Percentiles rank a stretch among this genome's conserved stretches.
These are phyloP conservation scores for Rutilus rutilus DNA, from an alignment of 2,113 vertebrate species.

Conservation along the genomic window DNA sequence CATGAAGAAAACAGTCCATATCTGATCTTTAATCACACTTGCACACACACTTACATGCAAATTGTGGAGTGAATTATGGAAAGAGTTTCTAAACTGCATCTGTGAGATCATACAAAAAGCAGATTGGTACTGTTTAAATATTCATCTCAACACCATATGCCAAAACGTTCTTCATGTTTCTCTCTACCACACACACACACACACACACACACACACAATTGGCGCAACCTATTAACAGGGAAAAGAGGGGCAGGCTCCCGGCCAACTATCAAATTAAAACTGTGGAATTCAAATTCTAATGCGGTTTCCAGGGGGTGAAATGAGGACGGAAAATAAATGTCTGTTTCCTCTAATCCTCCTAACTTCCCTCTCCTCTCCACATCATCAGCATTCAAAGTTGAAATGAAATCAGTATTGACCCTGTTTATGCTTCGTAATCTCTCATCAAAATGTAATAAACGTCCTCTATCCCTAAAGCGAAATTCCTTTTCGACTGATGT, in stretches of 20 bases:
- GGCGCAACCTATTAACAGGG: constrained; percentile 42
- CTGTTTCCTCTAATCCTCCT: constrained; percentile 8
- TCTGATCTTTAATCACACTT: constrained; percentile 19
- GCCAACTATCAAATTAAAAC: constrained; percentile 58
- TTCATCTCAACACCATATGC: constrained; percentile 39
- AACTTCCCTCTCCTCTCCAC: not conserved
- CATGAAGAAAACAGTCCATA: constrained; percentile 7
- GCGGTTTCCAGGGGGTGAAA: constrained; percentile 46
- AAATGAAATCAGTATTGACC: constrained; percentile 18
- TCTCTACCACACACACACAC: not conserved
- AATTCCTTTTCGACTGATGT: constrained; percentile 1
- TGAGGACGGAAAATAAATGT: constrained; percentile 42
- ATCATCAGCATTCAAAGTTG: constrained; percentile 1
- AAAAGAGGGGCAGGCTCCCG: constrained; percentile 38
- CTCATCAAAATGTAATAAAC: constrained; percentile 14
- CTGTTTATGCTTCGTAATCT: constrained; percentile 7
- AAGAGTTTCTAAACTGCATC: constrained; percentile 36
- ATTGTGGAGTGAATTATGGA: not conserved
- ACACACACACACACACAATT: not conserved
- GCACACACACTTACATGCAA: constrained; percentile 1
- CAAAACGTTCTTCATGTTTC: constrained; percentile 41
- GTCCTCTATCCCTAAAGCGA: not conserved
- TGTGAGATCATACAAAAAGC: constrained; percentile 32
- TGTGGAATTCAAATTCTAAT: constrained; percentile 53
- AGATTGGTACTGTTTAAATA: constrained; percentile 44